These are phyloP conservation scores for Sycophila texana DNA, from an alignment of 2,888 invertebrate genomes.

Conservation along the genomic window DNA sequence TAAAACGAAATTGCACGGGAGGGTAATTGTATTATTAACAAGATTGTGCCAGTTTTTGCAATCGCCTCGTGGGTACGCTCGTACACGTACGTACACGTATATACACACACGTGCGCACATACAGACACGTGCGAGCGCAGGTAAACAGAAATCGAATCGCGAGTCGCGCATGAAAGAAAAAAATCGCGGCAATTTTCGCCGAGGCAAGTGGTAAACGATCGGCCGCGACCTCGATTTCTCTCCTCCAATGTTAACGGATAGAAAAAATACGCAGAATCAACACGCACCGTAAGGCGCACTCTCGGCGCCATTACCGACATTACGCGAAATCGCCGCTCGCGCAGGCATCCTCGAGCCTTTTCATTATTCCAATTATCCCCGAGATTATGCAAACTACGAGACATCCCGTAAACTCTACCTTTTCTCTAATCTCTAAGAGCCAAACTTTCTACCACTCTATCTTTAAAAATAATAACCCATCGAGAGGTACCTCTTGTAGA, in stretches of 20 bases:
- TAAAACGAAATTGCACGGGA: too few relatives aligned
- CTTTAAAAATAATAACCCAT: too few relatives aligned
- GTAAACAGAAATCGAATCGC: slow-evolving; percentile 8
- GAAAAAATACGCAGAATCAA: slow-evolving; percentile 20
- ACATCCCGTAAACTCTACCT: not conserved
- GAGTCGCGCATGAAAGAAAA: not conserved
- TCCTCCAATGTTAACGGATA: not conserved
- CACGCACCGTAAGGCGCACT: not conserved
- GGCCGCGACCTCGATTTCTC: slow-evolving; percentile 34
- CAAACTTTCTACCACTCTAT: too few relatives aligned
- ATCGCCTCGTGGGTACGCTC: too few relatives aligned
- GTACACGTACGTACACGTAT: too few relatives aligned
- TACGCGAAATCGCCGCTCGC: slow-evolving; percentile 2
- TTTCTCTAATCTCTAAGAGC: too few relatives aligned
- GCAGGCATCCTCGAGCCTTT: not conserved
- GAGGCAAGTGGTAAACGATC: not conserved
- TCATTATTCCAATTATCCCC: slow-evolving; percentile 34
- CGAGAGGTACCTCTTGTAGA: not conserved
- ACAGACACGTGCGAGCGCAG: not conserved
- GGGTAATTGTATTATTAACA: too few relatives aligned
- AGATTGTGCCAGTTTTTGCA: too few relatives aligned
- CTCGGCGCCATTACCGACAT: slow-evolving; percentile 1
- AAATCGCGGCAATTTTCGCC: slow-evolving; percentile 25
- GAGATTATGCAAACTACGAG: not conserved
- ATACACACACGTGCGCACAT: too few relatives aligned